Evolutionary conservation across 2,888 invertebrate genomes (phyloP).

Genomic region (Eupithecia pulchellata): DNA sequence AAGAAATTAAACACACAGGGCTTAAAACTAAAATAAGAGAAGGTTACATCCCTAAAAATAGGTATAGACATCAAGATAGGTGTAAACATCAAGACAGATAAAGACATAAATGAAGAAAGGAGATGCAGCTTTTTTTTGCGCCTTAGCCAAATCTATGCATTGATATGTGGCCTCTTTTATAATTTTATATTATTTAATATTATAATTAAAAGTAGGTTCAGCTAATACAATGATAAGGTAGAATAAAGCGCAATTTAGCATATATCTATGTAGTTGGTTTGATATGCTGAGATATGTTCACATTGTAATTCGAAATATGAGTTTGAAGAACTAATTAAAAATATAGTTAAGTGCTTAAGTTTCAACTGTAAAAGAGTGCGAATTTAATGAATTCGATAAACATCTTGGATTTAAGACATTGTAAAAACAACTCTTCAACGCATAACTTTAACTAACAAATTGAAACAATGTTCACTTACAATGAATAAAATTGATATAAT

Average conservation of each 20-base stretch:
- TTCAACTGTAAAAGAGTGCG: slow-evolving; percentile 44
- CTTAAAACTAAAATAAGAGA: slow-evolving; percentile 81
- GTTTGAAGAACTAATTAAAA: slow-evolving; percentile 37
- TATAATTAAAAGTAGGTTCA: slow-evolving; percentile 55
- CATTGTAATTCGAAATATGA: slow-evolving; percentile 33
- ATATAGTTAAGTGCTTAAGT: slow-evolving; percentile 37
- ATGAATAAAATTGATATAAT: slow-evolving; percentile 84
- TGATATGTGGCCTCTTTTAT: slow-evolving; percentile 78
- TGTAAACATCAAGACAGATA: not conserved
- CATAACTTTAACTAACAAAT: slow-evolving; percentile 85
- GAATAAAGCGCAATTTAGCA: slow-evolving; percentile 73
- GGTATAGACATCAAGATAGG: not conserved
- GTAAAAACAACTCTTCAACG: slow-evolving; percentile 78
- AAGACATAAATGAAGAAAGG: slow-evolving; percentile 43
- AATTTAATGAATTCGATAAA: slow-evolving; percentile 41
- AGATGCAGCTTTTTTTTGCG: slow-evolving; percentile 56
- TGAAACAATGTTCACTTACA: slow-evolving; percentile 84
- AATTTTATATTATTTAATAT: slow-evolving; percentile 58
- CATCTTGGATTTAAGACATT: slow-evolving; percentile 50
- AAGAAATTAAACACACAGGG: slow-evolving; percentile 83
- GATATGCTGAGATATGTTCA: slow-evolving; percentile 79
- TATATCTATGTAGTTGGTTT: slow-evolving; percentile 51
- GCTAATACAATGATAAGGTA: slow-evolving; percentile 69
- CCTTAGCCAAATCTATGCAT: slow-evolving; percentile 73
- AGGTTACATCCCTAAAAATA: slow-evolving; percentile 66